Evolutionary conservation across 1,140 invertebrate genomes (phyloP), one percentile per base, ranked within the genome.

Genomic region (Ooceraea biroi): DNA sequence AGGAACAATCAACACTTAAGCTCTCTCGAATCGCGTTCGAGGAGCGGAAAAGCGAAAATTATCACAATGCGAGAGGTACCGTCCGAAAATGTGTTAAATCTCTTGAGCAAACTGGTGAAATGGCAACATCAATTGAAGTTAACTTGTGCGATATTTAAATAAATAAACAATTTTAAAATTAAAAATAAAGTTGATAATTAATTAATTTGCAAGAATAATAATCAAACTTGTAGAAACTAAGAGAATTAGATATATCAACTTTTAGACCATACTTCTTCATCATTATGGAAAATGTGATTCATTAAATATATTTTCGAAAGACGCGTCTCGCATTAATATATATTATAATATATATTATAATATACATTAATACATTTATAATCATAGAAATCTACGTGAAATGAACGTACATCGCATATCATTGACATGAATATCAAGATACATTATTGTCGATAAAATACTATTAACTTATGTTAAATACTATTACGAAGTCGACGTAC

Each of bases 1-100:
- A 80, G 76, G 76, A 71, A 80, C 50, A 69, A 69, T 69, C 52
- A 58, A 80, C 36, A 78, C 41, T 78, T 69, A 71, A 71, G n/a
- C 50, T 78, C 8, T 1, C 25, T 57, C n/a, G 25, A 44, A 52
- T 77, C 14, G 5, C 30, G 27, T 10, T 68, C 50, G 17, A 55
- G 52, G 22, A 80, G 36, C 65, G 3, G 2, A 58, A 14, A 80
- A 80, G 36, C 65, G 10, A 58, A 36, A 66, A 80, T 41, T 77
- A 36, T 69, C 46, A 69, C 46, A 22, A 30, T 58, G 50, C 50
- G 50, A 80, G 50, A 44, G 8, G 30, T 46, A 58, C 44, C 22
- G 3, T 12, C 0, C 50, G 36, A 58, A 80, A 80, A 17, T 80
- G 30, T 25, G n/a, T 69, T 19, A 57, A 44, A 71, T 58, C 3